phyloP scores from a whole-genome alignment of 2,888 invertebrate genomes.

The Perizoma flavofasciatum region DNA sequence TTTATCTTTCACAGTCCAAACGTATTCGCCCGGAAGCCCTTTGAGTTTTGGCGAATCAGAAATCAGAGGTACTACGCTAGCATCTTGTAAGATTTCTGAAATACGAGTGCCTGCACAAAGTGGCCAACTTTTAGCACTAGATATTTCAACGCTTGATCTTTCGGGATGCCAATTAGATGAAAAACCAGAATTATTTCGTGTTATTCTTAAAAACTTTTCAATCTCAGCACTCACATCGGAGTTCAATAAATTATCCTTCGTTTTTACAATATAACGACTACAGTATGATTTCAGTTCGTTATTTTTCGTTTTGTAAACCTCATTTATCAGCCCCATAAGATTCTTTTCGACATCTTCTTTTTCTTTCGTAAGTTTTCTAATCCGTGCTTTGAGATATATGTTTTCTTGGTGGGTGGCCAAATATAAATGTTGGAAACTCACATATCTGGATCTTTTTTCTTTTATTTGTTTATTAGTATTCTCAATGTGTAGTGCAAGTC shows the following conservation, averaged over 20 bases:
- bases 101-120: constrained; percentile 30
- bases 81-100: constrained; percentile 46
- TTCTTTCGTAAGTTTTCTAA: constrained; percentile 59
- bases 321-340: constrained; percentile 59
- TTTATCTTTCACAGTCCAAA: constrained; percentile 75
- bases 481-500: constrained; percentile 58
- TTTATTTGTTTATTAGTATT: constrained; percentile 60
- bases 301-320: constrained; percentile 64
- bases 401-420: constrained; percentile 69
- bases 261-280: constrained; percentile 62
- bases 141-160: constrained; percentile 15
- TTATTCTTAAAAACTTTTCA: constrained; percentile 54
- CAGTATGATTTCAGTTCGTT: constrained; percentile 64
- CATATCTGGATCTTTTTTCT: constrained; percentile 59
- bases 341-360: constrained; percentile 63
- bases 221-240: constrained; percentile 63
- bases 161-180: constrained; percentile 32
- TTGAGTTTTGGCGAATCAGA: constrained; percentile 59
- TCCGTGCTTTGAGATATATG: constrained; percentile 57
- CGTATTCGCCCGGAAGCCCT: constrained; percentile 68
- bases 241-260: constrained; percentile 60
- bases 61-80: constrained; percentile 42
- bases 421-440: constrained; percentile 69
- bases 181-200: constrained; percentile 20
- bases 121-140: constrained; percentile 33